Base-by-base conservation (phyloP, 1,140 invertebrate species). In the Macrobrachium nipponense region DNA sequence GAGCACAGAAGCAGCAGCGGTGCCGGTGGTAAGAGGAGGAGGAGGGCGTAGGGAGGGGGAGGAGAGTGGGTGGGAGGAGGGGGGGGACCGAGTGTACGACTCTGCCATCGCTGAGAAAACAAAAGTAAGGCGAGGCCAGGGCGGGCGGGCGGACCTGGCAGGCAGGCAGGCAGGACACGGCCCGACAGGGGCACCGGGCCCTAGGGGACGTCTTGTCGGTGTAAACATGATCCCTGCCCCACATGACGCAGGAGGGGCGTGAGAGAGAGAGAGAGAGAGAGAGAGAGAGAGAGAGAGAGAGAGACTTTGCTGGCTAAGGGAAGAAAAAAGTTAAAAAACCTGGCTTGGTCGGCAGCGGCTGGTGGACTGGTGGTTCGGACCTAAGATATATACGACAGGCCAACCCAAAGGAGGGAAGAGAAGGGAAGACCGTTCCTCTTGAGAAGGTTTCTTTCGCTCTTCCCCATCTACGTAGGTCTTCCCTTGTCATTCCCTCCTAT, bases 181-280 rank as follows among this genome's bases (percentile, higher is more conserved):
- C 15, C 68, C 17, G n/a, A 27, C 68, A 43, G 23, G 36, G 68
- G 68, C 23, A 70, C 68, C 15, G 68, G 68, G 23, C 51, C 51
- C 51, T 51, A 51, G 51, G 51, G 51, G 51, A 51, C 51, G 51
- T 51, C 51, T 51, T 51, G 51, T 70, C 36, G 68, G 68, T 70
- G 68, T 70, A 70, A 70, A 70, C 68, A 70, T 70, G 68, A 70
- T 70, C 68, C 68, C 68, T 27, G 68, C 23, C 68, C 68, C 51
- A 70, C 68, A 70, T 70, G 68, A 70, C 68, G 68, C 68, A 43
- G 68, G 68, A 70, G 68, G 68, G 68, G 68, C 68, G 68, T 51
- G 51, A 51, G 51, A 51, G 51, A 51, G 51, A 51, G 51, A 51
- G 51, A 51, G 51, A 51, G 51, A 51, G 51, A 51, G 51, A 51